Percentiles rank a stretch among this genome's conserved stretches.
These are phyloP conservation scores for Pollenia angustigena DNA, from an alignment of 2,888 invertebrate genomes.

Conservation along the genomic window DNA sequence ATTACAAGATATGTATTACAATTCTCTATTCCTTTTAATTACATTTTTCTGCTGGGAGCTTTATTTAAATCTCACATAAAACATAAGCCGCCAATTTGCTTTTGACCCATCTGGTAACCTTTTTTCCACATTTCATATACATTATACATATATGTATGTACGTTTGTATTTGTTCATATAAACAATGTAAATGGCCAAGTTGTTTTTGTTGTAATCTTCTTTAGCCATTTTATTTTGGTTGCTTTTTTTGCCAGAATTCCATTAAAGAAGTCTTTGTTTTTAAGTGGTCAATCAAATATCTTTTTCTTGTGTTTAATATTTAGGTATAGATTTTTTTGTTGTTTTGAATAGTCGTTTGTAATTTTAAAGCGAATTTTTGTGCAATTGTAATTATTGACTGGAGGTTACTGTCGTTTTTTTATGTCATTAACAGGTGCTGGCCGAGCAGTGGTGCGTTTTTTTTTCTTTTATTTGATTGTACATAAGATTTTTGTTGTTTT, in stretches of 20 bases:
- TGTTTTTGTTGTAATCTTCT: background rate
- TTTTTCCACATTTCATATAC: no score
- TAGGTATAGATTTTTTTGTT: slow-evolving; percentile 40
- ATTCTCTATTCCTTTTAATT: no score
- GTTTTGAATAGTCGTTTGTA: slow-evolving; percentile 37
- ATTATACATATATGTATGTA: no score
- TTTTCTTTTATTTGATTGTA: background rate
- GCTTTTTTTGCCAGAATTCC: slow-evolving; percentile 57
- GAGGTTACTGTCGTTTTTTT: slow-evolving; percentile 60
- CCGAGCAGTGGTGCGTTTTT: slow-evolving; percentile 1
- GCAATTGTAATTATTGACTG: slow-evolving; percentile 69
- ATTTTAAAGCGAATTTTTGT: slow-evolving; percentile 65
- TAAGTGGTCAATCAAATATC: slow-evolving; percentile 65
- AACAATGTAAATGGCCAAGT: background rate
- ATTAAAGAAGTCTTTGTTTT: slow-evolving; percentile 62
- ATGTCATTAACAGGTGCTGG: slow-evolving; percentile 64
- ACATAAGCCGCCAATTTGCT: no score
- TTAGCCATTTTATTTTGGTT: background rate
- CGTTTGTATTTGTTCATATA: background rate
- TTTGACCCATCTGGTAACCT: no score
- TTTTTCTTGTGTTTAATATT: slow-evolving; percentile 32
- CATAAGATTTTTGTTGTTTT: slow-evolving; percentile 5
- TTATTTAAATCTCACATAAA: no score
- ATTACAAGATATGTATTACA: no score
- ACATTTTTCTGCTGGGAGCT: no score